These are phyloP conservation scores for Ophraella communa DNA, from an alignment of 2,888 invertebrate species.

Conservation along the genomic window DNA sequence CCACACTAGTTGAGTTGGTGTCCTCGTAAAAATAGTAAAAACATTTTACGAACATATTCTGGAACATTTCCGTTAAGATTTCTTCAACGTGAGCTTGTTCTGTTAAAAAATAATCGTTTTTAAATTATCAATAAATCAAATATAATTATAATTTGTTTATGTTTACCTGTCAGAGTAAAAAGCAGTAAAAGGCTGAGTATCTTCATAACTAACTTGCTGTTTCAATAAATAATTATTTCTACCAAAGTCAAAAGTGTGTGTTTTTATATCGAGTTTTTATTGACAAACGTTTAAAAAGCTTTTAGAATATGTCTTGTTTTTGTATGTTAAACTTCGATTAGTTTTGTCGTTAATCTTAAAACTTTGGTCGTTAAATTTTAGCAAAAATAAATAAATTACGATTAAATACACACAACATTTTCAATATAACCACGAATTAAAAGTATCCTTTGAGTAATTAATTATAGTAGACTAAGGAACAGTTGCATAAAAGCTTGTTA, in stretches of 20 bases:
- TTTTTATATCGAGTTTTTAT: too few species aligned
- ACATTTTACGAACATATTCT: background rate
- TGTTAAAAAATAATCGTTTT: background rate
- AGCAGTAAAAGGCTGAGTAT: too few species aligned
- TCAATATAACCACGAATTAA: too few species aligned
- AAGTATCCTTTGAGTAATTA: too few species aligned
- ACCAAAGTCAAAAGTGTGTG: too few species aligned
- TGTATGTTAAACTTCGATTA: background rate
- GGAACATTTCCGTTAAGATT: background rate
- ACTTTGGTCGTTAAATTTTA: background rate
- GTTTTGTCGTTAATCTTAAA: background rate
- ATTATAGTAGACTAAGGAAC: too few species aligned
- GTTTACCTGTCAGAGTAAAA: too few species aligned
- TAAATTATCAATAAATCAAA: too few species aligned
- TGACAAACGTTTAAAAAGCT: background rate
- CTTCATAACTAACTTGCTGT: too few species aligned
- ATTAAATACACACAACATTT: background rate
- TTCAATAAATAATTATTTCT: too few species aligned
- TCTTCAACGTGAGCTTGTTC: background rate
- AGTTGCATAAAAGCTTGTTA: too few species aligned
- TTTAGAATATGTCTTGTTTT: background rate
- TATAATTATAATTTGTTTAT: too few species aligned
- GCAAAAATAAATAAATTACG: background rate
- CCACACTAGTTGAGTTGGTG: background rate
- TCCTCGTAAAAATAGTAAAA: conserved; percentile 1